Base-by-base conservation (phyloP, 2,888 invertebrate genomes). In the Catocala fraxini region DNA sequence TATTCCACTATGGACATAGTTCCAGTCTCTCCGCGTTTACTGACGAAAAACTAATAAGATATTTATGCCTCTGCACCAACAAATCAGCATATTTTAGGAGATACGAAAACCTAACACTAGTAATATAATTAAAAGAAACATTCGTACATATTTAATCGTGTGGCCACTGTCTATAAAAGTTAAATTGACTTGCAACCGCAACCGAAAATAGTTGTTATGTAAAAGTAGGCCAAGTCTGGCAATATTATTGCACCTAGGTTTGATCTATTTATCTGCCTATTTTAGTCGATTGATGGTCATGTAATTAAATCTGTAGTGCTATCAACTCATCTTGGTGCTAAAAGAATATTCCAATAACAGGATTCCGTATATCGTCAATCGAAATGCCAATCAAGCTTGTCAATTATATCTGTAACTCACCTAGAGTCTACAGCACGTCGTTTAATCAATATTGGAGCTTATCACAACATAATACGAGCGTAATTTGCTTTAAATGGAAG, bases 381-480 rank as follows among this genome's bases (percentile, higher is more conserved):
- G 55, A 68, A 75, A 79, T 65, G 69, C 69, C 81, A 81, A 82
- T 82, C 80, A 76, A 79, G 61, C 66, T 67, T 75, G 75, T 79
- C 75, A 80, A 81, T 80, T 80, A 76, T 68, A 63, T 71, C 59
- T 73, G 70, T 79, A 76, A 75, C 71, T 74, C 62, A 63, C 59
- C 49, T 63, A 47, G 15, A 25, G 45, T 9, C 11, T 43, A 25
- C 25, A 61, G 59, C 45, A 51, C 61, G 51, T 56, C 25, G 49
- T 56, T 71, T 68, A 77, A 73, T 62, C 65, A 58, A 79, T 71
- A 75, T 66, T 68, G 59, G 56, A 68, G 59, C 71, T 70, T 79
- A 75, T 66, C 51, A 45, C 59, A 42, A 62, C 51, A 66, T 35
- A 10, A 64, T 79, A 81, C 66, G 74, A 73, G 55, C 68, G 64